Percentiles rank a stretch among this genome's conserved stretches.
Evolutionary conservation across 53 echinoderm and acorn worm genomes (phyloP).

Genomic region (Temnopleurus reevesii): DNA sequence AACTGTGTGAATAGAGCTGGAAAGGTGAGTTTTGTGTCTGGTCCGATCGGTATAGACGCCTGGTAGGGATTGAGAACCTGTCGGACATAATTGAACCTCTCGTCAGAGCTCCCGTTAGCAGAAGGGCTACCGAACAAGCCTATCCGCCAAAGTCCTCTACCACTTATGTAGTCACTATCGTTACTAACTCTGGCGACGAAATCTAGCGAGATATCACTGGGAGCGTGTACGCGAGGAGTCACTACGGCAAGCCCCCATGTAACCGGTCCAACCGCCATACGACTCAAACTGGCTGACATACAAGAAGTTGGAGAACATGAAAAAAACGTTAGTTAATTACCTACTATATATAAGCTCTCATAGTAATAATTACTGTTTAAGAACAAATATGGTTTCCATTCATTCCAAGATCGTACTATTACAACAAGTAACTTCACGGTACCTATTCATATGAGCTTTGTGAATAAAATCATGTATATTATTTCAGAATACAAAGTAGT

Average conservation of each 20-base stretch:
- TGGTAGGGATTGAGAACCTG: constrained; percentile 67
- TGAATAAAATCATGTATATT: no score
- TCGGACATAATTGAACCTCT: constrained; percentile 59
- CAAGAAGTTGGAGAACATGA: neutral
- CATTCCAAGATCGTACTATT: no score
- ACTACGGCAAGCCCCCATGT: neutral
- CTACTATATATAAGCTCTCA: no score
- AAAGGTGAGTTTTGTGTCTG: constrained; percentile 44
- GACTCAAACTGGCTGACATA: constrained; percentile 34
- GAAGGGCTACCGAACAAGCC: constrained; percentile 72
- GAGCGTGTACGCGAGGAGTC: neutral
- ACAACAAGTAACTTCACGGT: no score
- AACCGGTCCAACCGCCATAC: constrained; percentile 35
- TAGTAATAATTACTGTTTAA: no score
- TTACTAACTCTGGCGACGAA: neutral
- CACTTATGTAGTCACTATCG: constrained; percentile 40
- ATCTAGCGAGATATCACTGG: constrained; percentile 5
- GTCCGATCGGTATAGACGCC: constrained; percentile 50
- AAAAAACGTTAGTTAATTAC: no score
- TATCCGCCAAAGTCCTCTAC: constrained; percentile 79
- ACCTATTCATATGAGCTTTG: no score
- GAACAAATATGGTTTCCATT: no score
- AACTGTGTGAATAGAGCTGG: constrained; percentile 54
- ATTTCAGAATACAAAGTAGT: no score
- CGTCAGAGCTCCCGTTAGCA: constrained; percentile 52